Conservation (phyloP, 2,888 invertebrate species). For the Lasius fuliginosus region DNA sequence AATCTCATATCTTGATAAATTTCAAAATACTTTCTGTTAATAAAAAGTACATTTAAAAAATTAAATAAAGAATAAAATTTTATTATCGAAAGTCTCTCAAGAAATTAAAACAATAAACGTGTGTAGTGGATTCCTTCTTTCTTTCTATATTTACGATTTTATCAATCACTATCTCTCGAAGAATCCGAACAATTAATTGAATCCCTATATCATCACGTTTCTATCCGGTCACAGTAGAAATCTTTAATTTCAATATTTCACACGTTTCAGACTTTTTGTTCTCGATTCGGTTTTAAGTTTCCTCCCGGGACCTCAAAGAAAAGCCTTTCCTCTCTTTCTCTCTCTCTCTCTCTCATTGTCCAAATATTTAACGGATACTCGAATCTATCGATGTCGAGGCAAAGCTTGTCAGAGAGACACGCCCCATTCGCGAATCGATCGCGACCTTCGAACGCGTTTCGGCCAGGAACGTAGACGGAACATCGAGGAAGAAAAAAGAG, state of each 20-base stretch:
- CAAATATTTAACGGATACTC: conserved; percentile 43
- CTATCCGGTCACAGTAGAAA: conserved; percentile 22
- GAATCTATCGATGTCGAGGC: conserved; percentile 43
- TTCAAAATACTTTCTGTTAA: neutral
- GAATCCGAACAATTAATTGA: conserved; percentile 29
- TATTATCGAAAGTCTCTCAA: conserved; percentile 6
- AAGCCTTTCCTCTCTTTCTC: neutral
- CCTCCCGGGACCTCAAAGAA: conserved; percentile 13
- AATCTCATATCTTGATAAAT: neutral
- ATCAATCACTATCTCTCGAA: conserved; percentile 28
- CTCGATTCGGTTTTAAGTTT: neutral
- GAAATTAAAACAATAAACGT: conserved; percentile 23
- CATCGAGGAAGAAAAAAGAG: neutral
- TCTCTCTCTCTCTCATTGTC: conserved; percentile 18
- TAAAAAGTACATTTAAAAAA: neutral
- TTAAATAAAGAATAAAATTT: neutral
- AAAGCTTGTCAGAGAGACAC: conserved; percentile 44
- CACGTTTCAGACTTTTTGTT: conserved; percentile 2
- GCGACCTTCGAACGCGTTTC: conserved; percentile 52
- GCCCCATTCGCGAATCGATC: conserved; percentile 50
- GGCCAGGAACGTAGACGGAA: neutral
- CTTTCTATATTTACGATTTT: neutral
- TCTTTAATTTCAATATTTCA: conserved; percentile 44
- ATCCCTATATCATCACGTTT: conserved; percentile 1
- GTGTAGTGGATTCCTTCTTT: neutral